These are phyloP conservation scores for Thecocarcelia acutangulata DNA, from an alignment of 2,888 invertebrate species.

Conservation along the genomic window DNA sequence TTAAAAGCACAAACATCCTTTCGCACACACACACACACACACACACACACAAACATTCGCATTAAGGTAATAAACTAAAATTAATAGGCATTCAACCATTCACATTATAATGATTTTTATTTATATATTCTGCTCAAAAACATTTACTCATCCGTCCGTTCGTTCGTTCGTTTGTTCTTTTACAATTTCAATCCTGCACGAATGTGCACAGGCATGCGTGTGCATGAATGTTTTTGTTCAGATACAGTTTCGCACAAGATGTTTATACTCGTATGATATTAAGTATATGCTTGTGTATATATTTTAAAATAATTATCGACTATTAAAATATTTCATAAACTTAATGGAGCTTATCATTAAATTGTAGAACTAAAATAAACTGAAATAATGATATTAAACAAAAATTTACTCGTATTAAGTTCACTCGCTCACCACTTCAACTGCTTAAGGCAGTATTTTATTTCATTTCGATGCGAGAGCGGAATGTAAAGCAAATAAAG, in stretches of 20 bases:
- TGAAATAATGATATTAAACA: constrained; percentile 35
- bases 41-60: not conserved
- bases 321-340: constrained; percentile 54
- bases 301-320: constrained; percentile 37
- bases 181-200: not conserved
- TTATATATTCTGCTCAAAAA: not conserved
- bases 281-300: not conserved
- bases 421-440: not conserved
- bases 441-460: not conserved
- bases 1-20: constrained; percentile 2
- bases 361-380: constrained; percentile 27
- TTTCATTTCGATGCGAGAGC: not conserved
- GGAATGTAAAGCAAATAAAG: too few relatives aligned
- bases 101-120: constrained; percentile 16
- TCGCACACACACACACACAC: not conserved
- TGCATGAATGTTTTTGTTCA: not conserved
- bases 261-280: not conserved
- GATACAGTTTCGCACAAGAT: not conserved
- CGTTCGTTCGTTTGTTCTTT: not conserved
- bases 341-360: constrained; percentile 52
- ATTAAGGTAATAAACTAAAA: constrained; percentile 24
- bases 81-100: constrained; percentile 24
- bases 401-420: constrained; percentile 1
- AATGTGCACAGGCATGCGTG: not conserved
- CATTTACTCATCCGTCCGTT: not conserved